A percentile compares a stretch with the other conserved stretches of the same genome.
Conservation (phyloP, 2,888 invertebrate species). For the Xestia rhomboidea region DNA sequence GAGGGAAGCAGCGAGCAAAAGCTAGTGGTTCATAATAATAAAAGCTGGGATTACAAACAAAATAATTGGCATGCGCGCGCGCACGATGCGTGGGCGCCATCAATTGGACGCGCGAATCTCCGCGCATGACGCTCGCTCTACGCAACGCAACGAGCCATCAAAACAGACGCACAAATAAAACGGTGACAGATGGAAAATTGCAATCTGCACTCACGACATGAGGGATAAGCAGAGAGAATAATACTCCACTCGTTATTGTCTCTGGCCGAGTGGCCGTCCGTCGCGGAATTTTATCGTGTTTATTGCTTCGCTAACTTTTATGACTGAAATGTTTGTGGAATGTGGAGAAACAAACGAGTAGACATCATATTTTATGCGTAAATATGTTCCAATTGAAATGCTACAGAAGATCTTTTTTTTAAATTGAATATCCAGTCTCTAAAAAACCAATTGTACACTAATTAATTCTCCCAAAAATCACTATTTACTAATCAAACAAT, state of each 20-base stretch:
- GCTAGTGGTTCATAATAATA: slow-evolving; percentile 10
- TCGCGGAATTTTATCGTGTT: slow-evolving; percentile 61
- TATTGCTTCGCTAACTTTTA: slow-evolving; percentile 59
- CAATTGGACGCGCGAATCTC: slow-evolving; percentile 64
- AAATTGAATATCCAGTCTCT: neutral
- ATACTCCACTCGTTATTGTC: slow-evolving; percentile 61
- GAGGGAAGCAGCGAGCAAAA: neutral
- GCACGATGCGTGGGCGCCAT: slow-evolving; percentile 69
- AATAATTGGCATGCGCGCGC: slow-evolving; percentile 44
- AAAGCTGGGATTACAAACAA: slow-evolving; percentile 53
- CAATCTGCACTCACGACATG: slow-evolving; percentile 68
- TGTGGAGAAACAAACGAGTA: slow-evolving; percentile 52
- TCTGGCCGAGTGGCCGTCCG: slow-evolving; percentile 55
- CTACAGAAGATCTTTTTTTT: slow-evolving; percentile 8
- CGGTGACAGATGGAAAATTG: slow-evolving; percentile 73
- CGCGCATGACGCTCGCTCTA: slow-evolving; percentile 67
- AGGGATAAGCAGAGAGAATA: slow-evolving; percentile 65
- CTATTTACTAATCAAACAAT: slow-evolving; percentile 47
- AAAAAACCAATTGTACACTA: slow-evolving; percentile 32
- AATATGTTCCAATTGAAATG: slow-evolving; percentile 44
- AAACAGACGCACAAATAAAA: slow-evolving; percentile 76
- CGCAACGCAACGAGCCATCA: slow-evolving; percentile 77
- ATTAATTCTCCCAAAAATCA: slow-evolving; percentile 33
- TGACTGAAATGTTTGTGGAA: slow-evolving; percentile 47
- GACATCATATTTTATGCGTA: slow-evolving; percentile 35